These are phyloP conservation scores for Leptarthrus brevirostris DNA, from an alignment of 2,888 invertebrate genomes.

Conservation along the genomic window DNA sequence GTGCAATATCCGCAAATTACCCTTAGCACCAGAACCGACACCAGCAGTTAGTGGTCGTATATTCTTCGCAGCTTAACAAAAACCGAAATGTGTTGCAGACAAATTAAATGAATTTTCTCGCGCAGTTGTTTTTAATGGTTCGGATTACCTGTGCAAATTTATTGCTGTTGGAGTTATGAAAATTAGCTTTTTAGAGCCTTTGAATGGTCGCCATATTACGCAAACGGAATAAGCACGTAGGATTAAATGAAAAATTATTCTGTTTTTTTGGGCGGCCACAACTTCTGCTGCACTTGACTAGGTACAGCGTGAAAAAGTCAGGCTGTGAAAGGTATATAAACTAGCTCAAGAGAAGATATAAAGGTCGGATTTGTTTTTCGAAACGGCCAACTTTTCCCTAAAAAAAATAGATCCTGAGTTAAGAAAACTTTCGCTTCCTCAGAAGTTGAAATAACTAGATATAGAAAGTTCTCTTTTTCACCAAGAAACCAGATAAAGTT, in stretches of 20 bases:
- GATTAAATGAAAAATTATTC: slow-evolving; percentile 24
- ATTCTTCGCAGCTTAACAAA: slow-evolving; percentile 44
- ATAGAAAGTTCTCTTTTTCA: too few species aligned
- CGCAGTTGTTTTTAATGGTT: slow-evolving; percentile 46
- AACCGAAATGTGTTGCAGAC: slow-evolving; percentile 46
- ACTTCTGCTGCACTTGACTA: too few species aligned
- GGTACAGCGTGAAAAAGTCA: too few species aligned
- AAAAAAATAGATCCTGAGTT: too few species aligned
- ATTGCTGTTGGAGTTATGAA: slow-evolving; percentile 43
- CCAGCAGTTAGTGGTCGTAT: slow-evolving; percentile 42
- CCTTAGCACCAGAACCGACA: slow-evolving; percentile 23
- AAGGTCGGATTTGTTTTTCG: too few species aligned
- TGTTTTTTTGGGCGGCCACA: too few species aligned
- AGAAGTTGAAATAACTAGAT: too few species aligned
- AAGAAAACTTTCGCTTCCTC: too few species aligned
- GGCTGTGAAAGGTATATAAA: too few species aligned
- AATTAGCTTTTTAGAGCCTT: slow-evolving; percentile 37
- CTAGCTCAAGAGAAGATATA: too few species aligned
- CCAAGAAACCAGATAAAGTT: too few species aligned
- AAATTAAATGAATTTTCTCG: slow-evolving; percentile 48
- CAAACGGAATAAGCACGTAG: background rate
- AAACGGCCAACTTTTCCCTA: too few species aligned
- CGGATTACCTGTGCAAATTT: slow-evolving; percentile 43
- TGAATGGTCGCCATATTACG: slow-evolving; percentile 13
- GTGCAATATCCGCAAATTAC: slow-evolving; percentile 45